Percentiles rank a stretch among this genome's conserved stretches.
These are phyloP conservation scores for Gadopsis marmoratus DNA, from an alignment of 2,797 vertebrate species.

Conservation along the genomic window DNA sequence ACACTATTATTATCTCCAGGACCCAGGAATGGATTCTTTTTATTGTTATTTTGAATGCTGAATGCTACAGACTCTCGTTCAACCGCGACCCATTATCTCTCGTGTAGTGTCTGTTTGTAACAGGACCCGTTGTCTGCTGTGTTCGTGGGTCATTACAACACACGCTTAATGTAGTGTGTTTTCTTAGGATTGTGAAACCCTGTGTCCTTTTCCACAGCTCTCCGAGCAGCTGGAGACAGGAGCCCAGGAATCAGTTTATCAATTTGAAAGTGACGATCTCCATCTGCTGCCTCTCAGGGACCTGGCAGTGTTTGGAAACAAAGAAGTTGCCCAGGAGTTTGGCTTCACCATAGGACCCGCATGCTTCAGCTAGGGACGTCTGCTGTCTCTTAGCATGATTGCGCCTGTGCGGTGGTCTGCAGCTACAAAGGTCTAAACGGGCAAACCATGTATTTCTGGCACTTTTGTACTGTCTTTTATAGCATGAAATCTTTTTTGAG, in stretches of 20 bases:
- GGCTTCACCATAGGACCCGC: constrained; percentile 88
- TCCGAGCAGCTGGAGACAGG: constrained; percentile 70
- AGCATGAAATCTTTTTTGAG: not conserved
- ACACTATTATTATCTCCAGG: too few species aligned
- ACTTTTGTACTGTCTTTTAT: constrained; percentile 11
- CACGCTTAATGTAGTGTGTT: not conserved
- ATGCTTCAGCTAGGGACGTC: constrained; percentile 86
- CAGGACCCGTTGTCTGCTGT: too few species aligned
- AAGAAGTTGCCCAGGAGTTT: constrained; percentile 80
- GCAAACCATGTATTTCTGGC: not conserved
- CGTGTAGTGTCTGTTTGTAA: too few species aligned
- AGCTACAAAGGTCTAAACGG: not conserved
- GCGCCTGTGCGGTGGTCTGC: not conserved
- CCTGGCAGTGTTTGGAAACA: constrained; percentile 85
- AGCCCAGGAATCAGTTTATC: constrained; percentile 82
- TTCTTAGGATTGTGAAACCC: not conserved
- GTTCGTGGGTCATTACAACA: too few species aligned
- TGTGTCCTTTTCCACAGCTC: constrained; percentile 50
- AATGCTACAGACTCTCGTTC: too few species aligned
- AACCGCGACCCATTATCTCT: too few species aligned
- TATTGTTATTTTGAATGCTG: too few species aligned
- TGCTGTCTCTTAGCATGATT: not conserved
- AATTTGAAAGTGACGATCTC: constrained; percentile 86
- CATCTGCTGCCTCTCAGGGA: constrained; percentile 88
- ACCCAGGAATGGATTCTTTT: too few species aligned